phyloP scores from a whole-genome alignment of 2,113 vertebrate genomes.

The Nesogale talazaci region DNA sequence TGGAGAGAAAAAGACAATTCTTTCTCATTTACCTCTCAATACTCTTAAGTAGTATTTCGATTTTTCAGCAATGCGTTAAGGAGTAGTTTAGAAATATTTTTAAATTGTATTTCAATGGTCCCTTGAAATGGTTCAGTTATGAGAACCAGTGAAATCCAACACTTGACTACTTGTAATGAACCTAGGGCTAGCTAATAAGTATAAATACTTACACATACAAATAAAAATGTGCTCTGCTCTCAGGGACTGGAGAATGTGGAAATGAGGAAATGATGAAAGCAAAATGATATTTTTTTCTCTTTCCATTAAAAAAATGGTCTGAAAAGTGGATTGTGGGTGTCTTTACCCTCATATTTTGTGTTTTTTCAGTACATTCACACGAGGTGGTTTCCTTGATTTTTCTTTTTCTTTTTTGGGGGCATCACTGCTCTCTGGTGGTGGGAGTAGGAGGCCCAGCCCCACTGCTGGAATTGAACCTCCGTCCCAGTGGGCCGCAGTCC shows the following conservation, averaged over 20 bases:
- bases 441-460: too few species aligned
- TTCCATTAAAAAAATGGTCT: slow-evolving; percentile 43
- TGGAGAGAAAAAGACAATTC: neutral
- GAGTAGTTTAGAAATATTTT: neutral
- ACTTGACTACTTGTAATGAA: neutral
- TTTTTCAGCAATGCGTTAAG: neutral
- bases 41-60: neutral
- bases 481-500: too few species aligned
- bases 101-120: neutral
- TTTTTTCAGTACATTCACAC: neutral
- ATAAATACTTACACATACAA: neutral
- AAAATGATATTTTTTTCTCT: slow-evolving; percentile 28
- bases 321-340: neutral
- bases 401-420: too few species aligned
- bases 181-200: slow-evolving; percentile 23
- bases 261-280: slow-evolving; percentile 37
- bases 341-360: neutral
- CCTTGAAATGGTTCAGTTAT: neutral
- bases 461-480: too few species aligned
- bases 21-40: neutral
- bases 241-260: slow-evolving; percentile 20
- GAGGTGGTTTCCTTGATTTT: too few species aligned
- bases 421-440: too few species aligned
- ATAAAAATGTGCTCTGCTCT: slow-evolving; percentile 42
- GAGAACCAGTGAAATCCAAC: slow-evolving; percentile 17